These are phyloP conservation scores for Caenorhabditis sp. DNA, from an alignment of 2,888 invertebrate species.

Conservation along the genomic window DNA sequence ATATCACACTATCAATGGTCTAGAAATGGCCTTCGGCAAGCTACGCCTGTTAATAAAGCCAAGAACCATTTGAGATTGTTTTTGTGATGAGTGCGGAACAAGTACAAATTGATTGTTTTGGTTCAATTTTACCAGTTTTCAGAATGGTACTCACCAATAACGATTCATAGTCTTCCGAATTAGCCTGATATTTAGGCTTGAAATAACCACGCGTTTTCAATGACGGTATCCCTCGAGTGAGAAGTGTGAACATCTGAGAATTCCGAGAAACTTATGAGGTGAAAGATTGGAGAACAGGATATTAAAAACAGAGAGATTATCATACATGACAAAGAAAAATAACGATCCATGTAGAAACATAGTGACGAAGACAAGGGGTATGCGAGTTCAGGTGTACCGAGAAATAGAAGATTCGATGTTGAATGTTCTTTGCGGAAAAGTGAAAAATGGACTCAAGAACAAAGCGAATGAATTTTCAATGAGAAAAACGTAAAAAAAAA, in stretches of 20 bases:
- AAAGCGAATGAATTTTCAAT: conserved; percentile 2
- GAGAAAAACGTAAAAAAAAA: too few relatives aligned
- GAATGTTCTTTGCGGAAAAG: too few relatives aligned
- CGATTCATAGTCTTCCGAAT: conserved; percentile 38
- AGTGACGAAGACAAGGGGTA: background rate
- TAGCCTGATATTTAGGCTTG: conserved; percentile 31
- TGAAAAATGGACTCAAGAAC: background rate
- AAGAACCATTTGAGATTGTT: conserved; percentile 18
- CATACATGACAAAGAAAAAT: conserved; percentile 6
- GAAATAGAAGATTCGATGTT: conserved; percentile 10
- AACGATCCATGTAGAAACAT: conserved; percentile 9
- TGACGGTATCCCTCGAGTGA: conserved; percentile 60
- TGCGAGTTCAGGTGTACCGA: conserved; percentile 17
- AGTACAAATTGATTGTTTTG: background rate
- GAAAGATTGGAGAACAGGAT: conserved; percentile 16
- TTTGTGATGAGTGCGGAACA: background rate
- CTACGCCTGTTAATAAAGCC: conserved; percentile 12
- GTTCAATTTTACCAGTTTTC: background rate
- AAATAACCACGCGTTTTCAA: conserved; percentile 37
- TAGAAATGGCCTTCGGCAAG: conserved; percentile 55
- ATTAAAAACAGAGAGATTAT: conserved; percentile 8
- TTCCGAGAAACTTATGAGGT: conserved; percentile 4
- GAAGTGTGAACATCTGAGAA: conserved; percentile 62
- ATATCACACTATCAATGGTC: conserved; percentile 39
- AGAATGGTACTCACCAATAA: conserved; percentile 46